phyloP scores from a whole-genome alignment of 1,140 invertebrate genomes.

The Aphelinus atriplicis region DNA sequence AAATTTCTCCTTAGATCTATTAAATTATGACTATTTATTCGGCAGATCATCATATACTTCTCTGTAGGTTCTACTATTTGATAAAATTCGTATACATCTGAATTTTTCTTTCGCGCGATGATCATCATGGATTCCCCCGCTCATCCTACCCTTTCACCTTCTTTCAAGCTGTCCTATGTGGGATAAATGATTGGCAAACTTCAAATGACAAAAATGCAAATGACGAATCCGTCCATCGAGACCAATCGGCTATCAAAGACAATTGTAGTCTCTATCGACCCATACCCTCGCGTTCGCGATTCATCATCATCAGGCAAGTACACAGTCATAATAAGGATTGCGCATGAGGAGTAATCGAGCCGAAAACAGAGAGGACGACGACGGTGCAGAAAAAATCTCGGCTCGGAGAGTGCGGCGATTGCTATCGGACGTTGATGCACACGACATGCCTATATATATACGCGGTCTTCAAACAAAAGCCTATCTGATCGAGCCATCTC shows the following conservation, averaged over 20 bases:
- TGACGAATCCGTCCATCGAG: not conserved
- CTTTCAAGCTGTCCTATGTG: too few relatives aligned
- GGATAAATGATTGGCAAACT: too few relatives aligned
- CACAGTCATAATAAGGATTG: conserved; percentile 33
- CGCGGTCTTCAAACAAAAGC: not conserved
- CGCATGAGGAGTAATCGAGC: not conserved
- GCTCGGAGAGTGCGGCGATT: not conserved
- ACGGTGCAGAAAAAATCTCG: conserved; percentile 7
- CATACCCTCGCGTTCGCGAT: not conserved
- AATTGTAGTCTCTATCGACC: not conserved
- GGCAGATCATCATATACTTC: too few relatives aligned
- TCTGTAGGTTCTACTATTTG: too few relatives aligned
- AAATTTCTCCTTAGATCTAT: too few relatives aligned
- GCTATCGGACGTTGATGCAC: conserved; percentile 5
- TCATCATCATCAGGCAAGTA: conserved; percentile 32
- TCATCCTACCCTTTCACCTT: too few relatives aligned
- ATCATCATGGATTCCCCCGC: too few relatives aligned
- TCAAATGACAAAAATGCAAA: too few relatives aligned
- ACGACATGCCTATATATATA: not conserved
- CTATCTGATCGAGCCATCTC: conserved; percentile 9
- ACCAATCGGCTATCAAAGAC: conserved; percentile 5
- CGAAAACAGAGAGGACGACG: not conserved
- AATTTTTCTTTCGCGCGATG: too few relatives aligned
- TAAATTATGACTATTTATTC: too few relatives aligned
- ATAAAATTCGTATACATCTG: too few relatives aligned